Evolutionary conservation across 2,113 vertebrate species (phyloP).

Genomic region (Diphyllodes magnificus): DNA sequence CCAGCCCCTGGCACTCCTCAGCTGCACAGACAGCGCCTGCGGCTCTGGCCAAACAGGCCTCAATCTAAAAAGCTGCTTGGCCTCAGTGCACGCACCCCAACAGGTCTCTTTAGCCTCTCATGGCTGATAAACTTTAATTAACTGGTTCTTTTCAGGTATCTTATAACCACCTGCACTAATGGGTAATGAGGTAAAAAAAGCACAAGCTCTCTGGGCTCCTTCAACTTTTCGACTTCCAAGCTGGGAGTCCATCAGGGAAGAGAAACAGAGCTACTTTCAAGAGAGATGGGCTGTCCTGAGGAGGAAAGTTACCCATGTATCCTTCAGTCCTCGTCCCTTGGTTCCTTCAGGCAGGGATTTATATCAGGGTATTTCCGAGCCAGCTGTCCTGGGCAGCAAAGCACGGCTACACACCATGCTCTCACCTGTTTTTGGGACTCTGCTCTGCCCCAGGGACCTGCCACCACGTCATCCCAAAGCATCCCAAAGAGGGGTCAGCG

Average conservation of each 20-base stretch:
- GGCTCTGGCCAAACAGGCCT: not conserved
- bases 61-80: not conserved
- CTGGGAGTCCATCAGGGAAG: not conserved
- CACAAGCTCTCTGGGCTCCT: not conserved
- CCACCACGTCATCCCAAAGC: not conserved
- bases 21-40: accelerated
- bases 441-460: not conserved
- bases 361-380: not conserved
- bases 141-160: not conserved
- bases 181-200: not conserved
- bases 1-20: not conserved
- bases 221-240: not conserved
- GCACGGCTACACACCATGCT: not conserved
- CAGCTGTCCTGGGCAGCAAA: not conserved
- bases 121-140: not conserved
- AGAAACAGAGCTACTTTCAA: not conserved
- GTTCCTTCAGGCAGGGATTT: not conserved
- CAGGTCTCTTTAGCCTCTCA: not conserved
- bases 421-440: not conserved
- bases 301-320: not conserved
- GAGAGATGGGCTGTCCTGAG: not conserved
- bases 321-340: not conserved
- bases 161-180: not conserved
- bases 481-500: not conserved
- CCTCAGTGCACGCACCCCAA: not conserved